Conservation (phyloP, 2,888 invertebrate genomes). For the Chaetogeoica ovagalla region DNA sequence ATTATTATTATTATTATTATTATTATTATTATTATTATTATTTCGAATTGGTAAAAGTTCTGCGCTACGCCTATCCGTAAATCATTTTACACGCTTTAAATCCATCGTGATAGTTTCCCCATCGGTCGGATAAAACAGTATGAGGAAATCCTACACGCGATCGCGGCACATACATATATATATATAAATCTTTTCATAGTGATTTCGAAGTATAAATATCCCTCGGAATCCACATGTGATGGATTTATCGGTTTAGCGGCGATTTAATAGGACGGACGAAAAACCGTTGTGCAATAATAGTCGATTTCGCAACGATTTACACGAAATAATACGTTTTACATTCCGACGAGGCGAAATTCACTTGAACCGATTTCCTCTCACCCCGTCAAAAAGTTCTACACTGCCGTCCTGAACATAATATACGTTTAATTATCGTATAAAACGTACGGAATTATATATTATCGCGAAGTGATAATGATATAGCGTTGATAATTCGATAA, state of each 20-base stretch:
- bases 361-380: neutral
- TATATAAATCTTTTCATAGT: conserved; percentile 36
- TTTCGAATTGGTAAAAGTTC: too few relatives aligned
- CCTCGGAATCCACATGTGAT: conserved; percentile 37
- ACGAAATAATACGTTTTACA: conserved; percentile 6
- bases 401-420: too few relatives aligned
- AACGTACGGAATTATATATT: too few relatives aligned
- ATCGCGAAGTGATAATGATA: too few relatives aligned
- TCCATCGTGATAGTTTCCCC: conserved; percentile 22
- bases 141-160: conserved; percentile 15
- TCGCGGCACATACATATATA: too few relatives aligned
- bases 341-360: conserved; percentile 3
- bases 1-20: too few relatives aligned
- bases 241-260: conserved; percentile 43
- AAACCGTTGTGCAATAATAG: conserved; percentile 7
- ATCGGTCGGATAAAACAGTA: conserved; percentile 1
- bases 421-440: too few relatives aligned
- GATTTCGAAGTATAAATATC: conserved; percentile 32
- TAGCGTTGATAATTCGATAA: too few relatives aligned
- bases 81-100: conserved; percentile 14
- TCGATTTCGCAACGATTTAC: conserved; percentile 6
- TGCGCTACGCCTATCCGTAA: neutral
- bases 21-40: too few relatives aligned
- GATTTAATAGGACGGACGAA: conserved; percentile 30
- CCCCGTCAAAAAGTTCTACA: neutral